A percentile compares a stretch with the other conserved stretches of the same genome.
These are phyloP conservation scores for Liposcelis brunnea DNA, from an alignment of 2,888 invertebrate species.

Conservation along the genomic window DNA sequence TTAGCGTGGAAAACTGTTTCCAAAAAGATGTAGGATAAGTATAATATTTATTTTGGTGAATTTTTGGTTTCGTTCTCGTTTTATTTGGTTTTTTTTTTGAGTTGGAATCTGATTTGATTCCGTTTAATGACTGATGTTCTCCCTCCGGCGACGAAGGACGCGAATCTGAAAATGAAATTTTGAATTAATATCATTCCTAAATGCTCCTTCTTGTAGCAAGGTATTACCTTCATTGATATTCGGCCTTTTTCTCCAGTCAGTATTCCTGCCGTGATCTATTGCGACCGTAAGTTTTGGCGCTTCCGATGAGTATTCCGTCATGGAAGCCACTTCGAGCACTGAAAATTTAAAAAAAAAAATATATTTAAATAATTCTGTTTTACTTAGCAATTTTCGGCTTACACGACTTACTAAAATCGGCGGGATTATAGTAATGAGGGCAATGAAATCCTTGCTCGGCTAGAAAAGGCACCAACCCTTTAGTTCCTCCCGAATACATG, in stretches of 20 bases:
- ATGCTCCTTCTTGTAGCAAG: too few relatives aligned
- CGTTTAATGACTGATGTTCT: too few relatives aligned
- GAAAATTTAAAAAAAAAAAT: neutral
- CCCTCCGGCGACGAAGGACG: too few relatives aligned
- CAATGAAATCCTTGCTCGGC: constrained; percentile 32
- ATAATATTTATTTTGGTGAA: constrained; percentile 13
- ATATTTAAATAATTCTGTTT: too few relatives aligned
- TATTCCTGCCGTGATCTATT: constrained; percentile 42
- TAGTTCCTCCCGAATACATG: constrained; percentile 34
- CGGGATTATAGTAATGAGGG: constrained; percentile 41
- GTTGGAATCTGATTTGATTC: constrained; percentile 14
- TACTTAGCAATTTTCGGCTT: too few relatives aligned
- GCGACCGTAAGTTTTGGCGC: constrained; percentile 21
- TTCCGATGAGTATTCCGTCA: neutral
- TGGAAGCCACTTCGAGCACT: constrained; percentile 4
- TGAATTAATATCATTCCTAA: too few relatives aligned
- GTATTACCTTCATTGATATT: too few relatives aligned
- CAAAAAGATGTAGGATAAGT: constrained; percentile 25
- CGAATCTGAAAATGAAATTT: too few relatives aligned
- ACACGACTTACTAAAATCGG: constrained; percentile 34
- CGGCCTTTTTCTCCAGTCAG: constrained; percentile 32
- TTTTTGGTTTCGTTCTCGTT: constrained; percentile 17
- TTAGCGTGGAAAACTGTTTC: constrained; percentile 38
- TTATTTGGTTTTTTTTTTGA: constrained; percentile 18
- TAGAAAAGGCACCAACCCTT: constrained; percentile 33